phyloP scores from a whole-genome alignment of 2,113 vertebrate genomes.

The Sturnira hondurensis region DNA sequence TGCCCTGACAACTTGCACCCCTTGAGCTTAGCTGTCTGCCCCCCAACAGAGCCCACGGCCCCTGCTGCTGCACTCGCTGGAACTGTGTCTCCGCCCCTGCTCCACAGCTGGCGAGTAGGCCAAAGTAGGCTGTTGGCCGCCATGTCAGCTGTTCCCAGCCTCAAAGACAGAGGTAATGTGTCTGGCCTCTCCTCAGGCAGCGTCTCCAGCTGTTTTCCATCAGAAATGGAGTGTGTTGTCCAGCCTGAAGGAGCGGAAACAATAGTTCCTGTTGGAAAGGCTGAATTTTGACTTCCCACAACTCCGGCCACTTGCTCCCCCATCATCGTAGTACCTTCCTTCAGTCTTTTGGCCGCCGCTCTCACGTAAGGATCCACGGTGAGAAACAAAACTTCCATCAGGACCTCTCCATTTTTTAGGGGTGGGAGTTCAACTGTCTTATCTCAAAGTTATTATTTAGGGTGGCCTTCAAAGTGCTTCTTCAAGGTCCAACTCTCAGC shows the following conservation, averaged over 20 bases:
- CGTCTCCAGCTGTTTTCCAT: conserved; percentile 76
- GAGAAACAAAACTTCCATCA: conserved; percentile 90
- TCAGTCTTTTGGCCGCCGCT: too few species aligned
- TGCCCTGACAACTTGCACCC: conserved; percentile 89
- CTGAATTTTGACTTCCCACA: conserved; percentile 87
- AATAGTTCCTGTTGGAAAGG: conserved; percentile 80
- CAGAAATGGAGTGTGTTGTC: conserved; percentile 85
- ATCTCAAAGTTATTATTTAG: conserved; percentile 87
- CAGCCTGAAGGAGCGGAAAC: conserved; percentile 82
- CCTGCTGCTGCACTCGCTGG: conserved; percentile 90
- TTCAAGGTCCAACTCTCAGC: conserved; percentile 85
- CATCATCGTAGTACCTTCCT: too few species aligned
- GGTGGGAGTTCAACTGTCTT: conserved; percentile 82
- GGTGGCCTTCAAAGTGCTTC: conserved; percentile 87
- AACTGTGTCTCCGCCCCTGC: conserved; percentile 85
- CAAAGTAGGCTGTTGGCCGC: conserved; percentile 89
- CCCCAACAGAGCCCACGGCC: conserved; percentile 88
- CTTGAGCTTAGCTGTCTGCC: conserved; percentile 90
- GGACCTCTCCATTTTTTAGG: conserved; percentile 89
- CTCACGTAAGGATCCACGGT: conserved; percentile 94
- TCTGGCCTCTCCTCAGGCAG: conserved; percentile 84
- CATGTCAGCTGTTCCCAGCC: conserved; percentile 88
- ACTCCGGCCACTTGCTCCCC: conserved; percentile 74
- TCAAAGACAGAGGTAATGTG: conserved; percentile 84
- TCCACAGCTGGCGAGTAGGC: conserved; percentile 85